Base-by-base conservation (phyloP, 2,888 invertebrate species). In the Tortrix viridana region DNA sequence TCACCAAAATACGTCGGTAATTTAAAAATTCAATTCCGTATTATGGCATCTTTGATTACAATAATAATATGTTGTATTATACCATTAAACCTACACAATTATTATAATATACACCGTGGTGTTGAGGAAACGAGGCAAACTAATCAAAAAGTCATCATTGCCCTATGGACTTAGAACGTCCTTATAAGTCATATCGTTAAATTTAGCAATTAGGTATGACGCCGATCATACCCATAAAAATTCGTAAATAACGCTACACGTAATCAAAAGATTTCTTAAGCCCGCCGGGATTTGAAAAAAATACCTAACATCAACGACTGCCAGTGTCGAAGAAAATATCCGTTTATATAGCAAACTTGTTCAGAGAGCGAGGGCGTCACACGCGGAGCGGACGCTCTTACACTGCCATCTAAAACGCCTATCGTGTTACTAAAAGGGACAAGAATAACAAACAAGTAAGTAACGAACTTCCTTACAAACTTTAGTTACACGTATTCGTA, bases 281-380 rank as follows among this genome's bases (percentile, higher is more conserved):
- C 14, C 20, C 37, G 37, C 26, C 12, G 32, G 50, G 49, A 5
- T 37, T 37, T 3, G 32, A 49, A 50, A 50, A 37, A 12, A 18
- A 46, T n/a, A n/a, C 20, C 14, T 19, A 20, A 50, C 19, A 19
- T 26, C 26, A 37, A 20, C 3, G 3, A 16, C 9, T 32, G 18
- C 18, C 5, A 26, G 18, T 19, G 19, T 19, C n/a, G 50, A 50
- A 37, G 32, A 37, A 37, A 50, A 50, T 49, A 32, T 37, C 50
- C 6, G n/a, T 3, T 50, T 50, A 20, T 50, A 37, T 37, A 50
- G 37, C 37, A 19, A 20, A 6, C 5, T 7, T 5, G 19, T 32
- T 14, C 50, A 50, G 50, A 50, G 37, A 50, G 37, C 20, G 50
- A 50, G 19, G 50, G n/a, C 19, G 19, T 14, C 19, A 50, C 14